Conservation (phyloP, 2,113 vertebrate species). For the Etheostoma spectabile region DNA sequence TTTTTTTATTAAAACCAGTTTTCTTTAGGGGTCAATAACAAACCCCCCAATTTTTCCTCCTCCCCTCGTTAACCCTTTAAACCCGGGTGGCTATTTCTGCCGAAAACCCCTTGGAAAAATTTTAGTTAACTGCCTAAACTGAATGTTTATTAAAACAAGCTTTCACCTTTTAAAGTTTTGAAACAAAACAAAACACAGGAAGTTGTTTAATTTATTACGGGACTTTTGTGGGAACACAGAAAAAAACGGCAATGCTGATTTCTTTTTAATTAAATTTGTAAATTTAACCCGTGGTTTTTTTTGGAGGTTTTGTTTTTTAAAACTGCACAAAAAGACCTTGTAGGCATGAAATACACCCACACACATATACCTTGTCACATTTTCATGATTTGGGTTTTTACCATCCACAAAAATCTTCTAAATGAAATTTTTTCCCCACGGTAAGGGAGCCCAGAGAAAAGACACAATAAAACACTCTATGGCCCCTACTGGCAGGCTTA, state of each 20-base stretch:
- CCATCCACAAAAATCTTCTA: slow-evolving; percentile 41
- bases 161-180: background rate
- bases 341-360: slow-evolving; percentile 7
- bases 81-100: background rate
- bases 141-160: background rate
- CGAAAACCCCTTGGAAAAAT: background rate
- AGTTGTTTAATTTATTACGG: no score
- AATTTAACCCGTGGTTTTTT: background rate
- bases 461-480: slow-evolving; percentile 42
- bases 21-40: no score
- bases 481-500: slow-evolving; percentile 67
- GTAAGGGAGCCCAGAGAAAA: slow-evolving; percentile 68
- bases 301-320: background rate
- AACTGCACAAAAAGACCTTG: no score
- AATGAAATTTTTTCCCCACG: slow-evolving; percentile 59
- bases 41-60: no score
- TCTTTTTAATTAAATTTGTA: no score
- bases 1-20: no score
- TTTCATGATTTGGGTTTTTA: slow-evolving; percentile 55
- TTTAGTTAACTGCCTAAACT: background rate
- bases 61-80: no score
- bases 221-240: no score
- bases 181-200: background rate
- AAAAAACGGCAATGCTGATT: no score
- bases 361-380: slow-evolving; percentile 51